Percentiles rank a stretch among this genome's conserved stretches.
Evolutionary conservation across 2,797 vertebrate genomes (phyloP).

Genomic region (Zenarchopterus dispar): DNA sequence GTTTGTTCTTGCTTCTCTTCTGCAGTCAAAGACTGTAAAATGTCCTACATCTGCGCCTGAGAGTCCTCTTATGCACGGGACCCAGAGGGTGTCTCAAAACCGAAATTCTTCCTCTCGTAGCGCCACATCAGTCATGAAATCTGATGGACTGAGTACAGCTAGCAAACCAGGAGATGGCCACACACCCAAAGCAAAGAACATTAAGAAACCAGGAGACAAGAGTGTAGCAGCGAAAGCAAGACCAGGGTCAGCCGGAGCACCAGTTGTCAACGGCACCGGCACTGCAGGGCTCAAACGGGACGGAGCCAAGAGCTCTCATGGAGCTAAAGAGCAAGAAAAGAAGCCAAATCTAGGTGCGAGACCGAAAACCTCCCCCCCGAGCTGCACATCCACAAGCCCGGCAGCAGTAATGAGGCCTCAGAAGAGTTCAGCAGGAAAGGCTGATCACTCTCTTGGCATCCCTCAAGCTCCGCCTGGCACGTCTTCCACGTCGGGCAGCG

Average conservation of each 20-base stretch:
- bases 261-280: conserved; percentile 83
- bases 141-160: conserved; percentile 90
- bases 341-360: conserved; percentile 85
- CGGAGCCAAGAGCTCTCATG: conserved; percentile 69
- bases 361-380: conserved; percentile 85
- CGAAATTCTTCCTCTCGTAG: conserved; percentile 61
- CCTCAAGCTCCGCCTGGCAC: conserved; percentile 61
- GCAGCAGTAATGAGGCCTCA: conserved; percentile 78
- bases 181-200: conserved; percentile 84
- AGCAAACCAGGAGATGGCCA: conserved; percentile 85
- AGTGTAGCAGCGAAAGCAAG: conserved; percentile 83
- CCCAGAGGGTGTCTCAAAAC: conserved; percentile 67
- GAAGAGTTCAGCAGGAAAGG: conserved; percentile 79
- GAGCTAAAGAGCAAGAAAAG: conserved; percentile 83
- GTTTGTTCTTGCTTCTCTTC: conserved; percentile 25
- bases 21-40: conserved; percentile 84
- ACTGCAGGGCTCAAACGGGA: conserved; percentile 75
- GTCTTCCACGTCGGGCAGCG: conserved; percentile 74
- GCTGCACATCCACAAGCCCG: conserved; percentile 66
- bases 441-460: conserved; percentile 69
- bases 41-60: conserved; percentile 78
- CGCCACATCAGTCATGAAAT: conserved; percentile 90
- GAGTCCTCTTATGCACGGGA: conserved; percentile 75
- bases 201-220: conserved; percentile 83
- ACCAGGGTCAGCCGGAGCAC: conserved; percentile 74